Base-by-base conservation (phyloP, 2,888 invertebrate genomes). In the Phlogophora meticulosa region DNA sequence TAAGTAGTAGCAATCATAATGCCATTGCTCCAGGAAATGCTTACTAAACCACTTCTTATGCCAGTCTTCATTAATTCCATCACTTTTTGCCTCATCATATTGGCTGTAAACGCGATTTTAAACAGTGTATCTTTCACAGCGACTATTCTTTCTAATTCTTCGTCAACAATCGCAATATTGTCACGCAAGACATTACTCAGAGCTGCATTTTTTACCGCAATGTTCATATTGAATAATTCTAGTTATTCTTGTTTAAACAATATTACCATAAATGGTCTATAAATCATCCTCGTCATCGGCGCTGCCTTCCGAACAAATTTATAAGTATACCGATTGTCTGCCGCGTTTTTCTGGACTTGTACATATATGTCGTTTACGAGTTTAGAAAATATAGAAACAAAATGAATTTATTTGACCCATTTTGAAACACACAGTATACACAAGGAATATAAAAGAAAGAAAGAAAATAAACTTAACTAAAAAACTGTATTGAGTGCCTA, bases 41-140 rank as follows among this genome's bases (percentile, higher is more conserved):
- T 53, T 43, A 59, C 4, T 22, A 58, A 57, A n/a, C n/a, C 36
- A 51, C 17, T 55, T 62, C 10, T 51, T 71, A 36, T 38, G 2
- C 4, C 15, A 20, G 1, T 48, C 40, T 36, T 28, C 36, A 49
- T 55, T 43, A 72, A 78, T 49, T 52, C 28, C 13, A 51, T 0
- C 7, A 48, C 15, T 56, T 74, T 79, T 74, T 74, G 45, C 58
- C 10, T 20, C 17, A 46, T 42, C 28, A 38, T 20, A 17, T 36
- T 48, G 53, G 38, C 43, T 38, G 17, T 10, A 52, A 74, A 53
- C 34, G 74, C 52, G 52, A 53, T 73, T 17, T 38, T 22, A 56
- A 67, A 24, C 59, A 28, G 5, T 67, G 36, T 56, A 74, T 75
- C 45, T 75, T 75, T 79, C 60, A 66, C 57, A 36, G 10, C 67